phyloP scores from a whole-genome alignment of 2,113 vertebrate genomes.

The Trogon melanurus region DNA sequence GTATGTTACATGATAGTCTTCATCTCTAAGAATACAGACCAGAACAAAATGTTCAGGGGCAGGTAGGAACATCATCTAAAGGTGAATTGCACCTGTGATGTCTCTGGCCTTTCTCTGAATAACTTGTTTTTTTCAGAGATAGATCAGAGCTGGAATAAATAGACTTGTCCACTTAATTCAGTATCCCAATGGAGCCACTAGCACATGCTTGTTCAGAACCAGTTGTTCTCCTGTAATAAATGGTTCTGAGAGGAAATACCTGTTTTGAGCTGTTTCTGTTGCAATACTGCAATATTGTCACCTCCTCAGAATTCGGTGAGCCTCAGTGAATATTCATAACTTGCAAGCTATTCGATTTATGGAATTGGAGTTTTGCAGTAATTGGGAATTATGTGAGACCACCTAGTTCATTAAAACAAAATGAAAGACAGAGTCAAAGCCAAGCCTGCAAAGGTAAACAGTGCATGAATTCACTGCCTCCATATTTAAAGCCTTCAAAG shows the following conservation, averaged over 20 bases:
- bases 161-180: neutral
- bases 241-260: neutral
- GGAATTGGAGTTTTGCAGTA: neutral
- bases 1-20: neutral
- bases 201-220: neutral
- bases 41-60: neutral
- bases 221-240: neutral
- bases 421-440: constrained; percentile 56
- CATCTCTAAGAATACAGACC: neutral
- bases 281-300: neutral
- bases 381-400: constrained; percentile 35
- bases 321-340: constrained; percentile 3
- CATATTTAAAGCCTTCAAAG: constrained; percentile 53
- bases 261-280: neutral
- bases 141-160: neutral
- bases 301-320: neutral
- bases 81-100: neutral
- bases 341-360: neutral
- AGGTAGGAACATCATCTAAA: neutral
- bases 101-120: neutral
- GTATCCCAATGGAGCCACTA: neutral
- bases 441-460: constrained; percentile 47
- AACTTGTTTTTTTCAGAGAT: neutral
- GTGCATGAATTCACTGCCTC: constrained; percentile 66
- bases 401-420: constrained; percentile 63